Base-by-base conservation (phyloP, 1,140 invertebrate species). In the Drosophila nannoptera region DNA sequence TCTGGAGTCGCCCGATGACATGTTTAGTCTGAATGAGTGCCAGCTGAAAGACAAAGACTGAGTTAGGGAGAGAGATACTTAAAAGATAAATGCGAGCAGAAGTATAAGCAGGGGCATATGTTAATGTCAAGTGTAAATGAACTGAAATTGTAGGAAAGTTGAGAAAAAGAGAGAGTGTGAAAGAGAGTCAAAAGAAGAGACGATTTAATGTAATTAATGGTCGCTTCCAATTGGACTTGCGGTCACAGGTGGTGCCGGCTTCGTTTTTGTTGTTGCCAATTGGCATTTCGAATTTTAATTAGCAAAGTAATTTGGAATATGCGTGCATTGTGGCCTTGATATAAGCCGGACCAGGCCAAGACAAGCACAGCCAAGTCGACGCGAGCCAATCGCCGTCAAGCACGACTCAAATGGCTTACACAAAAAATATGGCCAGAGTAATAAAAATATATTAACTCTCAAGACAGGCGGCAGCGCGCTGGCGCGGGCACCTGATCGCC, bases 21-120 rank as follows among this genome's bases (percentile, higher is more conserved):
- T 93, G 91, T 88, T 92, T 92, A 7, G 95, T 96, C 90, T 96
- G 95, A 87, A 95, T 94, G 22, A 95, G 89, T 14, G 94, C 95
- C 73, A 96, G 90, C 94, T 95, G 90, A 78, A 94, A 93, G 42
- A 56, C 46, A 59, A 36, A 56, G 12, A 59, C 31, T 38, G 48
- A 50, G 54, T 11, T 45, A n/a, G 33, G 14, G 42, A 11, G 2
- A 7, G n/a, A 12, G 9, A 22, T 22, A 22, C 22, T 22, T 22
- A 22, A 22, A 22, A 22, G 22, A 22, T 22, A 22, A 22, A 22
- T 22, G 22, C 22, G 22, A 22, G 22, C 22, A 50, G 29, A 4
- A 36, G n/a, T 12, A 40, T 49, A 11, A 48, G 33, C 32, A 46
- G 16, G 14, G 45, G 56, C 56, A 46, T 43, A 63, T 62, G 55